A percentile compares a stretch with the other conserved stretches of the same genome.
phyloP scores from a whole-genome alignment of 2,797 vertebrate species.

The Acanthurus tractus region DNA sequence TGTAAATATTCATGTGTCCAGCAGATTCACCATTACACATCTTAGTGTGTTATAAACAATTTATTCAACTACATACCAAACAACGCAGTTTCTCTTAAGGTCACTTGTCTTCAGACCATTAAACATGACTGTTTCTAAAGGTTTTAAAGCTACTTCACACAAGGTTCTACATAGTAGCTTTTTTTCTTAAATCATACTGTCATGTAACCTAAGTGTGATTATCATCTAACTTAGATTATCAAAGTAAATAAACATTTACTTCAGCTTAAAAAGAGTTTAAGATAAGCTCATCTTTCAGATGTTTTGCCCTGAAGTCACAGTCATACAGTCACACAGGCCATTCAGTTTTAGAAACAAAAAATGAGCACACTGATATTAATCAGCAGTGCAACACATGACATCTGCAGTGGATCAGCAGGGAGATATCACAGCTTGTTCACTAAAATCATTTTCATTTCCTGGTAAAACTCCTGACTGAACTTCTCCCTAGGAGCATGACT shows the following conservation, averaged over 20 bases:
- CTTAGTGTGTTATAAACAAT: neutral
- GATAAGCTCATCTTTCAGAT: neutral
- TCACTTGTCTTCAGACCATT: neutral
- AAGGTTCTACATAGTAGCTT: neutral
- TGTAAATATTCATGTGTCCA: too few relatives aligned
- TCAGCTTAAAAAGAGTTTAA: neutral
- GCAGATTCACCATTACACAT: too few relatives aligned
- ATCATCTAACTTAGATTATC: neutral
- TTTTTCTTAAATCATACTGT: neutral
- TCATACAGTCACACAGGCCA: neutral
- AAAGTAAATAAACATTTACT: neutral
- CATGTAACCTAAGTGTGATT: neutral
- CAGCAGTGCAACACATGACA: constrained; percentile 32
- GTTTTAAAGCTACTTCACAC: neutral
- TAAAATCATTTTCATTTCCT: constrained; percentile 43
- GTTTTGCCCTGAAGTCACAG: neutral
- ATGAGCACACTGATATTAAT: constrained; percentile 20
- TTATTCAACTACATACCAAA: constrained; percentile 1
- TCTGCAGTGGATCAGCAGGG: constrained; percentile 32
- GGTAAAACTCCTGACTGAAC: constrained; percentile 52
- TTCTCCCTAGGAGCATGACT: constrained; percentile 45
- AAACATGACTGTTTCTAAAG: neutral
- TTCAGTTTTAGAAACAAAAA: constrained; percentile 17
- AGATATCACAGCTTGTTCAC: constrained; percentile 51
- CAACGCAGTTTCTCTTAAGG: neutral